Evolutionary conservation across 2,888 invertebrate species (phyloP).

Genomic region (Strigamia maritima): DNA sequence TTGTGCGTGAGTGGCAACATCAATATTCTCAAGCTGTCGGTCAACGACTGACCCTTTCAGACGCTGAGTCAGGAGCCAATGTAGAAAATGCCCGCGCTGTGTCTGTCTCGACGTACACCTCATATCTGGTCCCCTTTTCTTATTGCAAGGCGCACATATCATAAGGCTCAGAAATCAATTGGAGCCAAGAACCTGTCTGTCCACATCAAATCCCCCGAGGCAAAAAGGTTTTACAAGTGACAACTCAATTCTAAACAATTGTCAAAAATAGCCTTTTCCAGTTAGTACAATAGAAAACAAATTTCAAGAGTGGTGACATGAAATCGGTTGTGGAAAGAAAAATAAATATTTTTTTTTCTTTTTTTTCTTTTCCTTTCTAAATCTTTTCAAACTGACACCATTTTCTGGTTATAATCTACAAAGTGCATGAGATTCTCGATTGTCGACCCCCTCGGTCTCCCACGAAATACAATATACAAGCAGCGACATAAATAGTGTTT

Average conservation of each 20-base stretch:
- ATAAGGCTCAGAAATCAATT: constrained; percentile 3
- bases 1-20: constrained; percentile 15
- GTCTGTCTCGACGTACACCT: neutral
- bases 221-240: neutral
- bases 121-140: neutral
- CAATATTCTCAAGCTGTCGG: constrained; percentile 15
- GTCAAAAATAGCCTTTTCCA: too few relatives aligned
- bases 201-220: neutral
- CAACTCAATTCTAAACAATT: constrained; percentile 2
- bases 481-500: too few relatives aligned
- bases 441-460: too few relatives aligned
- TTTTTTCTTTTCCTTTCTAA: too few relatives aligned
- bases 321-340: too few relatives aligned
- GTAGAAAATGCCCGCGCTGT: neutral
- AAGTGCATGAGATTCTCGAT: too few relatives aligned
- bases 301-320: too few relatives aligned
- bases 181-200: constrained; percentile 5
- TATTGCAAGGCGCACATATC: constrained; percentile 1
- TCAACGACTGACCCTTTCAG: constrained; percentile 10
- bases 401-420: too few relatives aligned
- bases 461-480: too few relatives aligned
- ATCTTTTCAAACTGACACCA: too few relatives aligned
- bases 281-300: too few relatives aligned
- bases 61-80: neutral
- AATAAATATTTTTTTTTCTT: too few relatives aligned